Evolutionary conservation across 35 echinoderm and acorn worm species (phyloP), one percentile per base, ranked within the genome.

Genomic region (Hemicentrotus pulcherrimus): DNA sequence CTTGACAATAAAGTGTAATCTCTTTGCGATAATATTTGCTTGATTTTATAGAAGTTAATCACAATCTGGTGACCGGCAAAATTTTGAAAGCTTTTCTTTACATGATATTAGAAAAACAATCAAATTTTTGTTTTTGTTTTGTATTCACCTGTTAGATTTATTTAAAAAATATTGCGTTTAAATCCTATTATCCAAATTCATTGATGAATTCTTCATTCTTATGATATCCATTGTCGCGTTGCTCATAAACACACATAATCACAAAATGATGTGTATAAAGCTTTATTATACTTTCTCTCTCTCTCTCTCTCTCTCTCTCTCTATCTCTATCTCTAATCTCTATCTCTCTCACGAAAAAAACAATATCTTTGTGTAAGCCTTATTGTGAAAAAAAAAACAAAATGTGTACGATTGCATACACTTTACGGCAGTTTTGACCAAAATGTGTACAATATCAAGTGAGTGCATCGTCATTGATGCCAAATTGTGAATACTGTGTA

Each of bases 361-460:
- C 33, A 90, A 45, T 90, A 90, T 90, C 18, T 32, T 90, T 90
- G 88, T 90, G 0, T 78, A 78, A 90, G 88, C 88, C 88, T 90
- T 90, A 90, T 86, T 33, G 46, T 90, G 88, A 32, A 45, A 47
- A 32, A 45, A 47, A 90, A 89, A 90, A 86, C 14, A 90, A 89
- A 90, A 90, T 47, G 88, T 90, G 88, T 90, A 90, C 88, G 88
- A 90, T 90, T 90, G 88, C 88, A 90, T 90, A 90, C 88, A 90
- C 88, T 90, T 90, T 90, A 90, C 88, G 88, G 88, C 88, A 90
- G 32, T 90, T 33, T 90, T 24, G 88, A 90, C 88, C 88, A 90
- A 90, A 90, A 33, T 90, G 88, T 90, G 88, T 90, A 90, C 88
- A 90, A 90, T 90, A 90, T 90, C 14, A 90, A 33, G 32, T 13